phyloP scores from a whole-genome alignment of 2,797 vertebrate species.

The Ambastaia sidthimunki region DNA sequence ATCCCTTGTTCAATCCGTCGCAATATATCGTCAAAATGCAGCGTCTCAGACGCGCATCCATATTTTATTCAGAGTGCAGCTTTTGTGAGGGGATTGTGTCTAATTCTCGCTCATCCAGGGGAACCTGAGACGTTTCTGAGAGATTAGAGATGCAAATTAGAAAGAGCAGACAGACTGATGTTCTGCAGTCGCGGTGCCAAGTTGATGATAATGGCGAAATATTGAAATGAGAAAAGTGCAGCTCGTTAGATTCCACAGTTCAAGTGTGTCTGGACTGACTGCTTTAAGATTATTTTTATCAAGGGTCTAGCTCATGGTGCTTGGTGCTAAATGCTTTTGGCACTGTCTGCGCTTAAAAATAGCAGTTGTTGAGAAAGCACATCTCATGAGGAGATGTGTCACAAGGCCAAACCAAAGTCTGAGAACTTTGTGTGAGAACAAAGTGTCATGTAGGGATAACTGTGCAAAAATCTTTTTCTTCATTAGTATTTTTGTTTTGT shows the following conservation, averaged over 20 bases:
- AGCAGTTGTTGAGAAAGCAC: not conserved
- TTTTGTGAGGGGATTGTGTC: constrained; percentile 33
- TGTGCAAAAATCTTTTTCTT: too few relatives aligned
- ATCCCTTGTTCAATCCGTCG: constrained; percentile 47
- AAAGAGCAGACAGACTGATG: constrained; percentile 46
- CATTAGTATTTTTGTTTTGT: too few relatives aligned
- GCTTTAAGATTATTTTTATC: constrained; percentile 8
- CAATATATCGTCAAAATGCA: constrained; percentile 46
- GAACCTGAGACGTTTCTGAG: constrained; percentile 40
- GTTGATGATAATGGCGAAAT: constrained; percentile 21
- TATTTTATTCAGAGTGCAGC: constrained; percentile 57
- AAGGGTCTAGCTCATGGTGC: not conserved
- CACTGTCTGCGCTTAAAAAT: constrained; percentile 5
- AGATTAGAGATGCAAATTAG: constrained; percentile 56
- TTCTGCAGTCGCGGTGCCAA: constrained; percentile 10
- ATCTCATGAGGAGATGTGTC: not conserved
- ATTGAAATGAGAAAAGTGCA: constrained; percentile 5
- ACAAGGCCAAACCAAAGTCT: constrained; percentile 6
- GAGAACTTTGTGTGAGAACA: not conserved
- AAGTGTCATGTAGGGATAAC: not conserved
- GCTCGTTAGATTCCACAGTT: constrained; percentile 4
- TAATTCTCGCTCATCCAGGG: constrained; percentile 45
- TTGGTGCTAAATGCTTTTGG: not conserved
- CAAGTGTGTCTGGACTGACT: not conserved
- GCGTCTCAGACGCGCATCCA: constrained; percentile 30